Evolutionary conservation across 2,113 vertebrate species (phyloP), one percentile per base, ranked within the genome.

Genomic region (Hucho hucho): DNA sequence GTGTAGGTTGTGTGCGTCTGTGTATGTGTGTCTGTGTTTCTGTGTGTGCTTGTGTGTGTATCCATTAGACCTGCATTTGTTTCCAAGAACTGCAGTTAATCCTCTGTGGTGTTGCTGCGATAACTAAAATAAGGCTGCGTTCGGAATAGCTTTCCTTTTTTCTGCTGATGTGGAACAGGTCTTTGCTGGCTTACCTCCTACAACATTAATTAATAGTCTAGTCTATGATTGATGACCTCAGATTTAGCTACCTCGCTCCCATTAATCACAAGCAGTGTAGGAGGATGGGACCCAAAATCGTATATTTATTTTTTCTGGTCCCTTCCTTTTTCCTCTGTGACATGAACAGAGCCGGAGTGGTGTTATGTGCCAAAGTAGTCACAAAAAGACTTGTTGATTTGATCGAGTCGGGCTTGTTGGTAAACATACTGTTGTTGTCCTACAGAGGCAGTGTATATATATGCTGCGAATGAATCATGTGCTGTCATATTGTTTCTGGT

Each of bases 141-240:
- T 66, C n/a, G 78, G 56, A 74, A 68, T 65, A 63, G 28, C 16
- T 76, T 79, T 72, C 82, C 80, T 79, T 87, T 71, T 83, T 91
- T 86, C 83, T 91, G 89, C 88, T 92, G 89, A 92, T 89, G 87
- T 91, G 88, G 81, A 90, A 77, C 79, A 77, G 79, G 73, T 77
- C 71, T 84, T 16, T 24, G 63, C 88, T 86, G 87, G 86, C 87
- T 84, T 46, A n/a, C 87, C 87, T 90, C 91, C 90, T 88, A 89
- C 89, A 89, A 87, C 89, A 92, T 92, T 93, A 92, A 93, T 93
- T 93, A 93, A 91, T 89, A 87, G 82, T 75, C 61, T 6, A 71
- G 80, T 83, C 83, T 75, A 84, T 93, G 92, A 94, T 92, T 87
- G 90, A 92, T 91, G 79, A 88, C 88, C 86, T 85, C 86, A 84